A percentile compares a stretch with the other conserved stretches of the same genome.
Evolutionary conservation across 2,888 invertebrate genomes (phyloP).

Genomic region (Gari tellinella): DNA sequence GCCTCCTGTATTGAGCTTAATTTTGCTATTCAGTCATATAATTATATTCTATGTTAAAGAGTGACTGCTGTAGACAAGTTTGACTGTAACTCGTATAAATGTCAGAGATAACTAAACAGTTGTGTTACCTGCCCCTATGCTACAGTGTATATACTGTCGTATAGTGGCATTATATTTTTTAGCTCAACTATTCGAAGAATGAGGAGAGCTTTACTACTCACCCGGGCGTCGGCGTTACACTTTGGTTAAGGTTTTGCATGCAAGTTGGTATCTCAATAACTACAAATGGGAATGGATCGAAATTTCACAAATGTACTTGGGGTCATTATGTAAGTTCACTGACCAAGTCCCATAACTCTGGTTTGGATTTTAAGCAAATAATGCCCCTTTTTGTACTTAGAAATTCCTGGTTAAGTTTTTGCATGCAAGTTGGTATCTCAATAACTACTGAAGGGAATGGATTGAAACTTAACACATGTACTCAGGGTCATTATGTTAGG

Average conservation of each 20-base stretch:
- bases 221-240: constrained; percentile 4
- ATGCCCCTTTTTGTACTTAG: constrained; percentile 1
- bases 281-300: constrained; percentile 3
- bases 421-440: background rate
- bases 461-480: constrained; percentile 10
- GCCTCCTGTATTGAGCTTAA: no score
- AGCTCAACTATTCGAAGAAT: constrained; percentile 12
- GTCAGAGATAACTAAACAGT: no score
- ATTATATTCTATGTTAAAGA: no score
- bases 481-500: constrained; percentile 7
- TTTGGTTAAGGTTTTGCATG: no score
- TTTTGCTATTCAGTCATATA: no score
- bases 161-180: background rate
- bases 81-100: no score
- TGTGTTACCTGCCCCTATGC: no score
- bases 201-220: constrained; percentile 9
- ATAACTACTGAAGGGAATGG: background rate
- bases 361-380: background rate
- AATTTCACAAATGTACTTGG: constrained; percentile 9
- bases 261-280: background rate
- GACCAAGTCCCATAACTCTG: constrained; percentile 11
- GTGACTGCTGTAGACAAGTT: no score
- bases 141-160: no score
- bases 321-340: constrained; percentile 13
- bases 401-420: constrained; percentile 3